phyloP scores from a whole-genome alignment of 2,888 invertebrate species.

The Cosmia trapezina region DNA sequence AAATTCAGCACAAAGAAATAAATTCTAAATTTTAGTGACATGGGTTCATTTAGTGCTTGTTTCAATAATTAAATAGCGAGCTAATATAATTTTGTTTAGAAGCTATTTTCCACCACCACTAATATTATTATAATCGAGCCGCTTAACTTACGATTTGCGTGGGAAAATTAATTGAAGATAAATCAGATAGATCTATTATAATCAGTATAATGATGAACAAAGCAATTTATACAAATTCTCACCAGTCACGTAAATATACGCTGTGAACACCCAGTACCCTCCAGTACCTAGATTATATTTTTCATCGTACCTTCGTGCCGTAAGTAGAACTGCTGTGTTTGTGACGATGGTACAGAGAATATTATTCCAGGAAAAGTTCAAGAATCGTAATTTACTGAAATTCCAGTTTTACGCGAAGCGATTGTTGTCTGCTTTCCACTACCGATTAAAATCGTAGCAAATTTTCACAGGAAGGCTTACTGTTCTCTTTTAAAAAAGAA shows the following conservation, averaged over 20 bases:
- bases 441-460: neutral
- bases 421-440: neutral
- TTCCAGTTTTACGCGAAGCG: neutral
- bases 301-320: neutral
- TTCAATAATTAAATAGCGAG: too few species aligned
- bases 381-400: too few species aligned
- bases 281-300: too few species aligned
- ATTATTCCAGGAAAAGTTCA: neutral
- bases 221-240: slow-evolving; percentile 27
- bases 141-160: slow-evolving; percentile 7
- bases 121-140: neutral
- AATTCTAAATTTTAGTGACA: neutral
- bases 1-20: neutral
- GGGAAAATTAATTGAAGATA: slow-evolving; percentile 38
- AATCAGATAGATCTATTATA: slow-evolving; percentile 27
- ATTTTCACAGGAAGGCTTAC: neutral
- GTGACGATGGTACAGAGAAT: neutral
- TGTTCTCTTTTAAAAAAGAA: too few species aligned
- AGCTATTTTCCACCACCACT: neutral
- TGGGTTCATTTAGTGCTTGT: neutral
- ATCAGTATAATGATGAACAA: slow-evolving; percentile 14
- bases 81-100: neutral
- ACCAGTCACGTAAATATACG: neutral
- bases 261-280: neutral
- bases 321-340: neutral